Percentiles rank a stretch among this genome's conserved stretches.
Evolutionary conservation across 2,888 invertebrate species (phyloP).

Genomic region (Hecatera dysodea): DNA sequence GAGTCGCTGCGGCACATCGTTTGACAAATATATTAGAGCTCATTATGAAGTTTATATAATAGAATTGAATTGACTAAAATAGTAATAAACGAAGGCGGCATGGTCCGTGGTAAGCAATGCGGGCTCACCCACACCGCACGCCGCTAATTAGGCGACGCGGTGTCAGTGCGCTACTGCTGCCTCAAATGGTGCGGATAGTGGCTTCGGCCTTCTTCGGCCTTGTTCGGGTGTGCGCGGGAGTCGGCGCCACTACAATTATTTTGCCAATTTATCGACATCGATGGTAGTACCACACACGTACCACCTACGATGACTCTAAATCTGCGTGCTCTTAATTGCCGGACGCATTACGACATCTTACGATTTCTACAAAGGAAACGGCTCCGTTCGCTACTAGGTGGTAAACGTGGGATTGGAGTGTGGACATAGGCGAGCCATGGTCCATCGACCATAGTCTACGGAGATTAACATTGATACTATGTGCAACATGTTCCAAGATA

Average conservation of each 20-base stretch:
- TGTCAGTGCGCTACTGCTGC: conserved; percentile 78
- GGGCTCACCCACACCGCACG: conserved; percentile 86
- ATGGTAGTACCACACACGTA: conserved; percentile 58
- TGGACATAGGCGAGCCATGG: conserved; percentile 2
- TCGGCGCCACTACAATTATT: conserved; percentile 81
- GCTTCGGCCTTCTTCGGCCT: conserved; percentile 77
- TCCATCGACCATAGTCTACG: too few relatives aligned
- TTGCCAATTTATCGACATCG: conserved; percentile 72
- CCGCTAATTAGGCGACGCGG: conserved; percentile 85
- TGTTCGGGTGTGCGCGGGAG: conserved; percentile 85
- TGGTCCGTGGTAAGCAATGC: conserved; percentile 75
- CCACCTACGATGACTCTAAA: conserved; percentile 53
- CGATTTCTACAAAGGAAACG: conserved; percentile 16
- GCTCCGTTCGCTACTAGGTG: conserved; percentile 9
- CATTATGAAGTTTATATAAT: conserved; percentile 68
- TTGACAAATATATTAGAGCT: conserved; percentile 70
- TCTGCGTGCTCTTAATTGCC: conserved; percentile 40
- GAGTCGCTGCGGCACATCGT: conserved; percentile 40
- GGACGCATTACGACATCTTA: conserved; percentile 33
- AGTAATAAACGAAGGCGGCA: conserved; percentile 82
- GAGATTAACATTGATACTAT: neutral
- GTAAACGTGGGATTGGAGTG: conserved; percentile 10
- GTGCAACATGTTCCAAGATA: conserved; percentile 10
- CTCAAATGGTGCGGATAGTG: conserved; percentile 85
- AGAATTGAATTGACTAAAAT: conserved; percentile 66